Evolutionary conservation across 2,888 invertebrate genomes (phyloP).

Genomic region (Eupithecia subfuscata): DNA sequence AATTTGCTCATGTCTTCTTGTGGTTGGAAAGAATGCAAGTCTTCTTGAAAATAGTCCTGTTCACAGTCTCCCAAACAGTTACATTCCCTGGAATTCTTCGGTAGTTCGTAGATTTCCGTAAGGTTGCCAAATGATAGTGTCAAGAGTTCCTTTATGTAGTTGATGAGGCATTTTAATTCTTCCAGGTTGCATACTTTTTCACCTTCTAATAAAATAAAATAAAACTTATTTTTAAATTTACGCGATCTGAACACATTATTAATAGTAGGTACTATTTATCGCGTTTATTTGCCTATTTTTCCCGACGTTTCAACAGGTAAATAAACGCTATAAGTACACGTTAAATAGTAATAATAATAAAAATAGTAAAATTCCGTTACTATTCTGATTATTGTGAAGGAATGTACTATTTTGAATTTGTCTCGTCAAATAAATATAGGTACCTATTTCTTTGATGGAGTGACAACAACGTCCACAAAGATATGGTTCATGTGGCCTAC

Average conservation of each 20-base stretch:
- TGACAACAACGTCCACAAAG: too few species aligned
- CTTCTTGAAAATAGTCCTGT: conserved; percentile 65
- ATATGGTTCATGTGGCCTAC: too few species aligned
- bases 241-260: too few species aligned
- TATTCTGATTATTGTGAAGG: too few species aligned
- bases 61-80: conserved; percentile 72
- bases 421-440: too few species aligned
- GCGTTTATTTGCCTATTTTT: too few species aligned
- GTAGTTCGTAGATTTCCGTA: conserved; percentile 56
- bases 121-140: conserved; percentile 58
- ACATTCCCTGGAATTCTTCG: conserved; percentile 64
- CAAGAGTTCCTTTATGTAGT: conserved; percentile 66
- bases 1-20: conserved; percentile 56
- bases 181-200: conserved; percentile 69
- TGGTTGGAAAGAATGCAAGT: conserved; percentile 57
- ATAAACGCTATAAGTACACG: too few species aligned
- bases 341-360: too few species aligned
- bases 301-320: too few species aligned
- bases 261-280: too few species aligned
- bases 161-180: conserved; percentile 66
- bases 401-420: background rate
- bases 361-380: background rate
- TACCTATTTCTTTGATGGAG: too few species aligned
- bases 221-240: background rate
- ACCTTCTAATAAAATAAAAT: conserved; percentile 54